A percentile compares a stretch with the other conserved stretches of the same genome.
phyloP scores from a whole-genome alignment of 1,140 invertebrate genomes.

The Vollenhovia emeryi region DNA sequence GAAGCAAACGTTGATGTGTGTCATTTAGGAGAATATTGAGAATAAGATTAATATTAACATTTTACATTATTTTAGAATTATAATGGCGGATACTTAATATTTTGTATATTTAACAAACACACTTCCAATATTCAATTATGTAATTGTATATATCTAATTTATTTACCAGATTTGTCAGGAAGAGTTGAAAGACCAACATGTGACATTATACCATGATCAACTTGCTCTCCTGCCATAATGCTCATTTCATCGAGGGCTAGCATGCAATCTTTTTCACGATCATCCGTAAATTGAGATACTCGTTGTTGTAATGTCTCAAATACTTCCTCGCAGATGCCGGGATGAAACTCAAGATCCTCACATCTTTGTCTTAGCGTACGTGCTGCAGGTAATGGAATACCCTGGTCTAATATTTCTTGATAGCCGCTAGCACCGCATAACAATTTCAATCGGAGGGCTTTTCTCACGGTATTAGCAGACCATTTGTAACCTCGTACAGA shows the following conservation, averaged over 20 bases:
- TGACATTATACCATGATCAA: neutral
- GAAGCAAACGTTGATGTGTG: no score
- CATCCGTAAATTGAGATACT: neutral
- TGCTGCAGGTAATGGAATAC: neutral
- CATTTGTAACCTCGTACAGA: slow-evolving; percentile 37
- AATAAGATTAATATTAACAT: no score
- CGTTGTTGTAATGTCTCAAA: neutral
- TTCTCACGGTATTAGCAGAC: neutral
- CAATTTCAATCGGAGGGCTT: neutral
- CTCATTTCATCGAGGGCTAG: neutral
- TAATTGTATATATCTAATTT: no score
- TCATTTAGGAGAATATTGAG: no score
- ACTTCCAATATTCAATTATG: no score
- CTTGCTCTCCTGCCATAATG: neutral
- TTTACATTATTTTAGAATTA: no score
- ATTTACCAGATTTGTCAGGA: neutral
- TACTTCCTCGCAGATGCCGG: neutral
- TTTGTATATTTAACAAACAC: no score
- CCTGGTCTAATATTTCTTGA: neutral
- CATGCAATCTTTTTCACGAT: slow-evolving; percentile 8
- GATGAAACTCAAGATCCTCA: neutral
- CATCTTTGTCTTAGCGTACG: neutral
- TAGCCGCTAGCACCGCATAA: neutral
- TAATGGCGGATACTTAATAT: no score
- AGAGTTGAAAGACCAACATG: neutral